Base-by-base conservation (phyloP, 2,888 invertebrate species). In the Physocephala rufipes region DNA sequence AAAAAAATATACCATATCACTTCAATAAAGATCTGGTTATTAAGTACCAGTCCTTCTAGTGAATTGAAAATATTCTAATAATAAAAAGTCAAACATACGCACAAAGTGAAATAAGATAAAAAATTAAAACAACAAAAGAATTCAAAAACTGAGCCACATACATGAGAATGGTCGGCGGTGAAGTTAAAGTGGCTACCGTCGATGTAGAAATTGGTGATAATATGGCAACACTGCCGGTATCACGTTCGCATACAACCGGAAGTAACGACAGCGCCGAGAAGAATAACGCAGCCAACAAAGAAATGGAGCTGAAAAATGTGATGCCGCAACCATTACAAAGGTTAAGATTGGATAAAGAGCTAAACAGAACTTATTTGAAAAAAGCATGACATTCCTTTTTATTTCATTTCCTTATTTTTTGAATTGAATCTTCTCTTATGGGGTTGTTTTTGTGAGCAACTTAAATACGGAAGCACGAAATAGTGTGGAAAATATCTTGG, bases 131-230 rank as follows among this genome's bases (percentile, higher is more conserved):
- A 2, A 16, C 7, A 19, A 30, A 7, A 67, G 24, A 19, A 36
- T n/a, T 24, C 45, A 71, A 70, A 61, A 62, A 24, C 13, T 47
- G 47, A 72, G 62, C 36, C n/a, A 65, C 30, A 19, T 30, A 53
- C 49, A 5, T 36, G 45, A 77, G 73, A 77, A 90, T 90, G 90
- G 89, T 89, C 79, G 91, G 91, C 84, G 89, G 89, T 84, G 94
- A 95, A 88, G 92, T 94, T 87, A 95, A 94, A 89, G 94, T 95
- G 86, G 92, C 95, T 79, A 95, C 95, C 73, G 95, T 95, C 80
- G 94, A 95, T 87, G 90, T 94, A 82, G 95, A 95, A 87, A 90
- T 93, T 77, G 92, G 93, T 79, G 94, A 94, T 89, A 94, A 95
- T 85, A 94, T 94, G 91, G 95, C 94, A 86, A 95, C 95, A 58